Conservation (phyloP, 2,113 vertebrate species). For the Hemibagrus wyckioides region DNA sequence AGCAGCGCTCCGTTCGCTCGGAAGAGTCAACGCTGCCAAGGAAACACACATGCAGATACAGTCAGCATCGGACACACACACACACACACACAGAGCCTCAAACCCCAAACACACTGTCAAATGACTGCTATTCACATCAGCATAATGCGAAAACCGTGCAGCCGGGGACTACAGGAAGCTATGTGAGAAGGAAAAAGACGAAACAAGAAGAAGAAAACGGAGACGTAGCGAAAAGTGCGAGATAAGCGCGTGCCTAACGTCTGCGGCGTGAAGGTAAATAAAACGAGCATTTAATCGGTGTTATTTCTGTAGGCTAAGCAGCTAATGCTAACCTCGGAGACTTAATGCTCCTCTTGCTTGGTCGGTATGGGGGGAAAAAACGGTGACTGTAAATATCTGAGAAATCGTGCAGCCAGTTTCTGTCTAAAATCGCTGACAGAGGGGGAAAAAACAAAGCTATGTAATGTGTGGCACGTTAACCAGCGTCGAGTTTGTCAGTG, state of each 20-base stretch:
- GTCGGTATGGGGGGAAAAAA: background rate
- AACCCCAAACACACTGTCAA: slow-evolving; percentile 17
- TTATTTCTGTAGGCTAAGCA: slow-evolving; percentile 31
- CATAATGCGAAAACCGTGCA: slow-evolving; percentile 20
- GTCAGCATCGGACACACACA: slow-evolving; percentile 9
- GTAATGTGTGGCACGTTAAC: background rate
- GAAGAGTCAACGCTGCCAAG: slow-evolving; percentile 56
- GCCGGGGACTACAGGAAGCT: background rate
- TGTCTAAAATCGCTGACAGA: background rate
- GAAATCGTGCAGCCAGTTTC: background rate
- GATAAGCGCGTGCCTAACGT: background rate
- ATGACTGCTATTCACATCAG: slow-evolving; percentile 30
- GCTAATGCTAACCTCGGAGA: slow-evolving; percentile 42
- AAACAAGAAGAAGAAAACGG: background rate
- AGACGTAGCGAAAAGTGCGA: background rate
- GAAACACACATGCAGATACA: slow-evolving; percentile 56
- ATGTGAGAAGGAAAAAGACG: slow-evolving; percentile 5
- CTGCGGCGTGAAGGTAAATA: slow-evolving; percentile 50
- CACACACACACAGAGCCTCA: background rate
- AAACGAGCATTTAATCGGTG: slow-evolving; percentile 39
- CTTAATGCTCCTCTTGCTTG: background rate
- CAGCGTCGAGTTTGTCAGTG: background rate
- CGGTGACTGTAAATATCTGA: background rate
- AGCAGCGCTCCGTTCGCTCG: slow-evolving; percentile 35
- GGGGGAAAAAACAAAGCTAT: background rate